Evolutionary conservation across 2,888 invertebrate genomes (phyloP).

Genomic region (Pollenia griseotomentosa): DNA sequence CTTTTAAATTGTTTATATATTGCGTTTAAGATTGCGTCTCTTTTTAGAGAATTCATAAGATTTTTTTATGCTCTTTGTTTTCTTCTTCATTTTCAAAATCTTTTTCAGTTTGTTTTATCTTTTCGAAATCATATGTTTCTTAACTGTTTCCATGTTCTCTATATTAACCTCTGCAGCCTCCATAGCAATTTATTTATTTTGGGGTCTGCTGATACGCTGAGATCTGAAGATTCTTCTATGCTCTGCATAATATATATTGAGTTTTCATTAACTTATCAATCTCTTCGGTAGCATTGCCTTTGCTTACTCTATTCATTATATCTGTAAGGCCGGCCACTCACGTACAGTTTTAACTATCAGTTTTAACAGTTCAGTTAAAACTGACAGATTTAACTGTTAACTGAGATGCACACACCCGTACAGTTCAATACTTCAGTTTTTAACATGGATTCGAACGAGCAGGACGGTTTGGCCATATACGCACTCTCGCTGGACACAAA

Average conservation of each 20-base stretch:
- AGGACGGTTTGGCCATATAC: too few relatives aligned
- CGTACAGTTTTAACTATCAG: too few relatives aligned
- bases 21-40: background rate
- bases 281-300: conserved; percentile 40
- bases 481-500: too few relatives aligned
- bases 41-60: background rate
- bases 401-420: too few relatives aligned
- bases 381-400: too few relatives aligned
- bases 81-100: background rate
- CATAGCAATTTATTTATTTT: background rate
- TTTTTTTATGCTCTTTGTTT: background rate
- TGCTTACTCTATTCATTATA: conserved; percentile 48
- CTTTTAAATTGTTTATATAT: too few relatives aligned
- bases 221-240: background rate
- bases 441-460: too few relatives aligned
- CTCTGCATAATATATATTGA: background rate
- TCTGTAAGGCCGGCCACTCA: too few relatives aligned
- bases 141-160: background rate
- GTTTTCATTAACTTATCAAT: conserved; percentile 15
- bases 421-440: too few relatives aligned
- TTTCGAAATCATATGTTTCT: background rate
- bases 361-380: too few relatives aligned
- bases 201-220: background rate
- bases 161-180: background rate
- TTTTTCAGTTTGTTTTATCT: background rate